Conservation (phyloP, 2,888 invertebrate species). For the Agonopterix alstromeriana region DNA sequence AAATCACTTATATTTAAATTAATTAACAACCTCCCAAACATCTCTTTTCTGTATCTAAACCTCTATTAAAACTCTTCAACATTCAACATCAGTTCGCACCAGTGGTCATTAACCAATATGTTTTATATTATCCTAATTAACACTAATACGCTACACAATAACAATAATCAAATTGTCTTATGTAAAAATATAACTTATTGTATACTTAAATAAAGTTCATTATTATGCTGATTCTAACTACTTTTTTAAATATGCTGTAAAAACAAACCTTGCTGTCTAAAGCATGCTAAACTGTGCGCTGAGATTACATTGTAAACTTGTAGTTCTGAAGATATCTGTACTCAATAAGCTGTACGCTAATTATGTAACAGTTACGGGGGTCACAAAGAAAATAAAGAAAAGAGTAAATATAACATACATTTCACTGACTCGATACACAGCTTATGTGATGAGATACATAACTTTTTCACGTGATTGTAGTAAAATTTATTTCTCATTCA, state of each 20-base stretch:
- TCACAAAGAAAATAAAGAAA: too few relatives aligned
- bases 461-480: too few relatives aligned
- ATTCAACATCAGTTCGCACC: conserved; percentile 74
- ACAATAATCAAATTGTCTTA: conserved; percentile 48
- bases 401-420: too few relatives aligned
- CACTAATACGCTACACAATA: conserved; percentile 29
- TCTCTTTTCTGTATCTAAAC: conserved; percentile 49
- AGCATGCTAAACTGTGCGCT: conserved; percentile 1
- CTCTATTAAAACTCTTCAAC: conserved; percentile 73
- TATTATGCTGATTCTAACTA: conserved; percentile 12
- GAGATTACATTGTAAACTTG: conserved; percentile 7
- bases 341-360: conserved; percentile 5
- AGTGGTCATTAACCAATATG: conserved; percentile 48
- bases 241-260: conserved; percentile 9
- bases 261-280: conserved; percentile 1
- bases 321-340: background rate
- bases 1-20: conserved; percentile 47
- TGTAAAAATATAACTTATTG: conserved; percentile 62
- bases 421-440: too few relatives aligned
- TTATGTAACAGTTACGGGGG: conserved; percentile 8
- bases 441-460: too few relatives aligned
- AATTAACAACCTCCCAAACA: conserved; percentile 64
- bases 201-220: conserved; percentile 17
- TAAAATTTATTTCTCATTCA: too few relatives aligned
- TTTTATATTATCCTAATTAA: too few relatives aligned